A percentile compares a stretch with the other conserved stretches of the same genome.
These are phyloP conservation scores for Drosophila neonasuta DNA, from an alignment of 2,888 invertebrate species.

Conservation along the genomic window DNA sequence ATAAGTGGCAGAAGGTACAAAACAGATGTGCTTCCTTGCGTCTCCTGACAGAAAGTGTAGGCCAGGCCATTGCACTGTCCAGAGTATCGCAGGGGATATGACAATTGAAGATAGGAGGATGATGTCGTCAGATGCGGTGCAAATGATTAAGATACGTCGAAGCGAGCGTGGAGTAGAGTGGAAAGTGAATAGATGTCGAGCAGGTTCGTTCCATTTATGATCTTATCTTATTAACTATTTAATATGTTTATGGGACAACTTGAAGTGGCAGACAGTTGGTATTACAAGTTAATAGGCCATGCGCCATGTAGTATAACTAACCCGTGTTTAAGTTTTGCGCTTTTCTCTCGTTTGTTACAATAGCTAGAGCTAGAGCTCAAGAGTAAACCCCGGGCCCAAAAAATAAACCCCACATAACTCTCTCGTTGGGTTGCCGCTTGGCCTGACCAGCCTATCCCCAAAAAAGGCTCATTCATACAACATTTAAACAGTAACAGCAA, in stretches of 20 bases:
- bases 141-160: not conserved
- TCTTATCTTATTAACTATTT: conserved; percentile 41
- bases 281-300: conserved; percentile 59
- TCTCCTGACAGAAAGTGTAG: conserved; percentile 4
- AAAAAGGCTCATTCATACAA: conserved; percentile 73
- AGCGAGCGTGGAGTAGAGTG: not conserved
- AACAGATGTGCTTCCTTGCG: conserved; percentile 67
- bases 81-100: not conserved
- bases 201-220: conserved; percentile 21
- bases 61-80: not conserved
- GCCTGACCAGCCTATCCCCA: conserved; percentile 40
- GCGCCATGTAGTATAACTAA: conserved; percentile 56
- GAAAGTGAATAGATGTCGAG: not conserved
- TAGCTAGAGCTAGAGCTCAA: conserved; percentile 30
- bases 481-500: conserved; percentile 68
- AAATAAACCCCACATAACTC: conserved; percentile 49
- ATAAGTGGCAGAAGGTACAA: conserved; percentile 72
- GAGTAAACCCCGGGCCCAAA: conserved; percentile 45
- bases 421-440: conserved; percentile 11
- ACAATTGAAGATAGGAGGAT: too few species aligned
- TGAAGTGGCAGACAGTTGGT: conserved; percentile 27
- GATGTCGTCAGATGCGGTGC: not conserved
- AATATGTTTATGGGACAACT: conserved; percentile 44
- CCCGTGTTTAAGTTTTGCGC: conserved; percentile 63
- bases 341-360: conserved; percentile 55